Conservation (phyloP, 2,113 vertebrate species). For the Strix aluco region DNA sequence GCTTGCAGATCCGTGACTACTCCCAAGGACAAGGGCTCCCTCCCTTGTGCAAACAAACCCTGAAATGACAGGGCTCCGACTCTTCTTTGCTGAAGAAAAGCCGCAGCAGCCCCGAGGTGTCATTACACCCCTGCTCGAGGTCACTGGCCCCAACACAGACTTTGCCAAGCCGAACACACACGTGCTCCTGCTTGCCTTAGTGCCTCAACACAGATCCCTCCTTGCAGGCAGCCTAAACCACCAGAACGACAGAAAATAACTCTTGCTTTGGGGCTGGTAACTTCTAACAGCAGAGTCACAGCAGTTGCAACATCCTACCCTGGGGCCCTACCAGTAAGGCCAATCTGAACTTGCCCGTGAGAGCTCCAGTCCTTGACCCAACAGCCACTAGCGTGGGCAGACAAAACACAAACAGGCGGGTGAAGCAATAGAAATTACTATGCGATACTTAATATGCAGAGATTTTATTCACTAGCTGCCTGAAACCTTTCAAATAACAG, state of each 20-base stretch:
- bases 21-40: neutral
- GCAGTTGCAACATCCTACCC: neutral
- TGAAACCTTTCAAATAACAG: neutral
- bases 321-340: neutral
- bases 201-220: neutral
- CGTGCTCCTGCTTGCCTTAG: neutral
- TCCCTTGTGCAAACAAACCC: neutral
- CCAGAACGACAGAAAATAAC: neutral
- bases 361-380: neutral
- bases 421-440: neutral
- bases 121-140: neutral
- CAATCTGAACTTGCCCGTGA: neutral
- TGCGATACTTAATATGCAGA: neutral
- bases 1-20: neutral
- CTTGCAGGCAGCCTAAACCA: neutral
- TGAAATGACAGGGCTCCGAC: neutral
- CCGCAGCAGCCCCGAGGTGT: rapidly evolving
- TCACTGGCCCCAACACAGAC: rapidly evolving
- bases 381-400: rapidly evolving
- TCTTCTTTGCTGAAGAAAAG: neutral
- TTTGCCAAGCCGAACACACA: neutral
- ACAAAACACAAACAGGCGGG: neutral
- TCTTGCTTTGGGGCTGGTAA: neutral
- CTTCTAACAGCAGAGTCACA: neutral
- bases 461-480: neutral